phyloP scores from a whole-genome alignment of 2,113 vertebrate species.

The Macrotus californicus region DNA sequence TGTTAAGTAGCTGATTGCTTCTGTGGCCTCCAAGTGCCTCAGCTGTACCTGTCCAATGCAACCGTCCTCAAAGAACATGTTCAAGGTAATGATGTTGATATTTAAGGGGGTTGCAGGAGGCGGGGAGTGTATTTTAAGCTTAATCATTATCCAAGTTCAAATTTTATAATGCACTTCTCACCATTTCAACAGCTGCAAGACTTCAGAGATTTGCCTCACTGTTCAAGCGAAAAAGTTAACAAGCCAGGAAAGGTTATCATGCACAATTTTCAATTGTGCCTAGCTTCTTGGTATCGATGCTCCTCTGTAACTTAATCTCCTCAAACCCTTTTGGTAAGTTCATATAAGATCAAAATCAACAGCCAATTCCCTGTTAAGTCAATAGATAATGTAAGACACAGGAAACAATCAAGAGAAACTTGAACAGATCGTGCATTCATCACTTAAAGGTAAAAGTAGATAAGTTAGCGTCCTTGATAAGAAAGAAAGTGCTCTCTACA shows the following conservation, averaged over 20 bases:
- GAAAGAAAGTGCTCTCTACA: not conserved
- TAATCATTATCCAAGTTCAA: conserved; percentile 38
- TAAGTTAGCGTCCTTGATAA: not conserved
- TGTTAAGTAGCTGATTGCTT: conserved; percentile 55
- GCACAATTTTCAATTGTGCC: not conserved
- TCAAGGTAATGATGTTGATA: conserved; percentile 47
- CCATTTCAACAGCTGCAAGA: not conserved
- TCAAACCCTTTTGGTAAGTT: not conserved
- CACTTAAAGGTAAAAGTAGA: not conserved
- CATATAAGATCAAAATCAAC: not conserved
- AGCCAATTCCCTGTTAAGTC: not conserved
- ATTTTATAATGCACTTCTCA: conserved; percentile 26
- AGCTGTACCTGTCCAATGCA: not conserved
- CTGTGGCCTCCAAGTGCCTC: conserved; percentile 20
- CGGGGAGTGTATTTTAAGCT: not conserved
- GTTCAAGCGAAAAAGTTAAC: conserved; percentile 21
- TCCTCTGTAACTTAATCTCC: not conserved
- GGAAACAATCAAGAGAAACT: not conserved
- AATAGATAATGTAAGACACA: not conserved
- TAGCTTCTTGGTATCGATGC: not conserved
- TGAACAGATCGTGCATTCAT: not conserved
- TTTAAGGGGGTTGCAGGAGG: not conserved
- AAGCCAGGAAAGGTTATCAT: not conserved
- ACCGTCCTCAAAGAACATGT: conserved; percentile 21
- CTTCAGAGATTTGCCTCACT: not conserved